These are phyloP conservation scores for Gerris lacustris DNA, from an alignment of 2,888 invertebrate genomes.

Conservation along the genomic window DNA sequence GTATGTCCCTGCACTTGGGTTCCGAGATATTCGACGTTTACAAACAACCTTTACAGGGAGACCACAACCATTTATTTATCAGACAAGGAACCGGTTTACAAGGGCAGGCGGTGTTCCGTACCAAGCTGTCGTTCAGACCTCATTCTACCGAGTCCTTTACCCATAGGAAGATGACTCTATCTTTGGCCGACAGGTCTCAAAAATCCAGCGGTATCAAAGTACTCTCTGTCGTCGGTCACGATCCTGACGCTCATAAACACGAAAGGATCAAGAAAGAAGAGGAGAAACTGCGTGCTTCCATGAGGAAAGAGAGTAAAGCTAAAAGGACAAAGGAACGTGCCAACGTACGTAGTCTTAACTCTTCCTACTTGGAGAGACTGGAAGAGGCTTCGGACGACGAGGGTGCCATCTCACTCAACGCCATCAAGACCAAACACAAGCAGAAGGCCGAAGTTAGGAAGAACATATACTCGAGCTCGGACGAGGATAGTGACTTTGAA, in stretches of 20 bases:
- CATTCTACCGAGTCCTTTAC: constrained; percentile 98
- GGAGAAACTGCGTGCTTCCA: constrained; percentile 80
- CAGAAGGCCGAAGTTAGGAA: constrained; percentile 43
- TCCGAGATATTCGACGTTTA: constrained; percentile 97
- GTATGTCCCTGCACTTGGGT: constrained; percentile 90
- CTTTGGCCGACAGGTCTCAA: constrained; percentile 84
- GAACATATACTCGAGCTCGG: constrained; percentile 78
- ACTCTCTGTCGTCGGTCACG: constrained; percentile 79
- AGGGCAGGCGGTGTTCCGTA: constrained; percentile 93
- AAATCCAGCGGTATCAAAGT: constrained; percentile 93
- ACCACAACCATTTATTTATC: constrained; percentile 94
- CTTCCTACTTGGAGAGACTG: constrained; percentile 45
- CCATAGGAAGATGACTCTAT: constrained; percentile 96
- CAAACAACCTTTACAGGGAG: constrained; percentile 83
- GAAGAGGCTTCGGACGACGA: constrained; percentile 85
- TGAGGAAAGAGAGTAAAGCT: constrained; percentile 55
- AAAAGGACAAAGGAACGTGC: constrained; percentile 44
- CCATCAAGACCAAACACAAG: constrained; percentile 91
- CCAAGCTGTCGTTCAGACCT: constrained; percentile 92
- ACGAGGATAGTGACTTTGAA: constrained; percentile 73
- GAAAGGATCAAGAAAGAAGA: constrained; percentile 96
- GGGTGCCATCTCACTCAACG: constrained; percentile 79
- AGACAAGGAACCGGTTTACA: constrained; percentile 96
- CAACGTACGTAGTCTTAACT: constrained; percentile 41
- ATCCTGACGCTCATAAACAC: constrained; percentile 85